phyloP scores from a whole-genome alignment of 2,888 invertebrate species.

The Ophion obscuratus region DNA sequence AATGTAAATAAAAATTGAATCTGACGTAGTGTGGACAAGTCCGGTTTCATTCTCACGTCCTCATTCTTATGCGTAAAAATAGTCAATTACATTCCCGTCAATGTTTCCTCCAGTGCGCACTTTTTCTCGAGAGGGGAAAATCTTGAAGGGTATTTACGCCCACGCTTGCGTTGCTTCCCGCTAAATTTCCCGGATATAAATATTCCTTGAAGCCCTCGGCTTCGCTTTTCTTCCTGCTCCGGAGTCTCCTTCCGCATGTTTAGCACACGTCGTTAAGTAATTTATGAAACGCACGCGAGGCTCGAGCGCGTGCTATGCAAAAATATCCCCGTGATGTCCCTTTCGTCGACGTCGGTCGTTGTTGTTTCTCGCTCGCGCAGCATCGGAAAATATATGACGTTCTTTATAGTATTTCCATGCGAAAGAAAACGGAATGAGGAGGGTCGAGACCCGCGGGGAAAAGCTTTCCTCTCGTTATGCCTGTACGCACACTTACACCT shows the following conservation, averaged over 20 bases:
- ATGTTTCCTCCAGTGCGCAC: background rate
- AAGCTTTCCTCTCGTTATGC: conserved; percentile 40
- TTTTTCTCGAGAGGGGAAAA: conserved; percentile 1
- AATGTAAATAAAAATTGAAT: too few relatives aligned
- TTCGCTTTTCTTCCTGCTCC: conserved; percentile 39
- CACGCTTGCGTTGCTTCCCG: conserved; percentile 26
- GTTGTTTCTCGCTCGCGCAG: conserved; percentile 32
- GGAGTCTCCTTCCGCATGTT: conserved; percentile 54
- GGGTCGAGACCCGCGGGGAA: conserved; percentile 55
- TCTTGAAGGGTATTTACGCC: conserved; percentile 2
- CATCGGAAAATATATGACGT: conserved; percentile 56
- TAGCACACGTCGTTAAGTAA: conserved; percentile 40
- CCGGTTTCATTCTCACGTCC: background rate
- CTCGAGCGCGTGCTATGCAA: conserved; percentile 26
- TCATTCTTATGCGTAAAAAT: background rate
- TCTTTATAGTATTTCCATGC: conserved; percentile 61
- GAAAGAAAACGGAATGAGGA: conserved; percentile 46
- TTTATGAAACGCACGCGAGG: conserved; percentile 32
- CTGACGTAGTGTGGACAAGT: too few relatives aligned
- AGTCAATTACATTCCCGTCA: conserved; percentile 6
- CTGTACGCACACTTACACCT: conserved; percentile 25
- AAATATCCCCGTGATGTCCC: conserved; percentile 30
- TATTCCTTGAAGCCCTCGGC: conserved; percentile 26
- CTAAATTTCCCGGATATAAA: conserved; percentile 21
- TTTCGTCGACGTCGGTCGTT: conserved; percentile 1